Base-by-base conservation (phyloP, 2,888 invertebrate species). In the Temnothorax unifasciatus region DNA sequence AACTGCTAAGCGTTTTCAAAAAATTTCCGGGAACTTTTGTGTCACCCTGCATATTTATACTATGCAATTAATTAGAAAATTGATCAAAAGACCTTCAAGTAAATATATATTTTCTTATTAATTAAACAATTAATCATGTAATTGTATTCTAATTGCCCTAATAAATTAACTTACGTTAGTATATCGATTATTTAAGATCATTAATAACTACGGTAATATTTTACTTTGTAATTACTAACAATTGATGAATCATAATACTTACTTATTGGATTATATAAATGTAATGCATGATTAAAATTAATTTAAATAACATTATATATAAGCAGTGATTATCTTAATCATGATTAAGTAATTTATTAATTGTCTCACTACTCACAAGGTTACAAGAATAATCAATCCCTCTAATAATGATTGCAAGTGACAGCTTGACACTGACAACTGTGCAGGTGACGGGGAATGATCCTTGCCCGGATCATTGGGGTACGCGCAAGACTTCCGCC, bases 361-460 rank as follows among this genome's bases (percentile, higher is more conserved):
- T 21, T 25, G n/a, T 3, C 3, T 4, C 6, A 44, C 25, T 54
- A 54, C 9, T 74, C 25, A 44, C 44, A 74, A 59, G 8, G 44
- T 74, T n/a, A 44, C 44, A 74, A 59, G 8, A 59, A 44, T 25
- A 74, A 44, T 59, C 15, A 61, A 59, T 74, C 9, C 41, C 2
- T 44, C n/a, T 61, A n/a, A 44, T 44, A n/a, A 2, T 25, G 29
- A 69, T 52, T 34, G 74, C 44, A 57, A 44, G 8, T 59, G 61
- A 44, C 38, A 73, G 25, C 25, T 41, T 57, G 25, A 71, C 71
- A 54, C 11, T 73, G 38, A 73, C 61, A 74, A 61, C 15, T 61
- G n/a, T 15, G 29, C 5, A n/a, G 34, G n/a, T n/a, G n/a, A n/a
- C n/a, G n/a, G n/a, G n/a, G n/a, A n/a, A n/a, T n/a, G n/a, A n/a